Percentiles rank a stretch among this genome's conserved stretches.
These are phyloP conservation scores for Nomada ruficornis DNA, from an alignment of 2,888 invertebrate genomes.

Conservation along the genomic window DNA sequence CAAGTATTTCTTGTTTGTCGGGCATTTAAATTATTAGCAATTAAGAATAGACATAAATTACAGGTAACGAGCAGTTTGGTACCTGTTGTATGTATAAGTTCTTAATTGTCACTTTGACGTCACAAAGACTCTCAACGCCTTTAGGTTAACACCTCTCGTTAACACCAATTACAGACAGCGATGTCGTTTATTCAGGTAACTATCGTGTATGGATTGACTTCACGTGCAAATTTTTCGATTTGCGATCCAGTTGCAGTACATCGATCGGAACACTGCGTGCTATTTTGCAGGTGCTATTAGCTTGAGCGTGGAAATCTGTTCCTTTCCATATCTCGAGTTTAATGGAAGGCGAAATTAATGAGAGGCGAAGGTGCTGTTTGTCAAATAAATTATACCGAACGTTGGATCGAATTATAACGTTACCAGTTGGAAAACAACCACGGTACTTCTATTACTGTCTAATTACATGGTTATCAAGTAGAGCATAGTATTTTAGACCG, in stretches of 20 bases:
- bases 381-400: slow-evolving; percentile 25
- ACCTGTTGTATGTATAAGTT: neutral
- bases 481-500: neutral
- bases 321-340: neutral
- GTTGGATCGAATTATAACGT: neutral
- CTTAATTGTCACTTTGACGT: neutral
- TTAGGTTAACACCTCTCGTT: neutral
- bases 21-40: neutral
- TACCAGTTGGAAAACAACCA: neutral
- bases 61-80: neutral
- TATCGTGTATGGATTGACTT: neutral
- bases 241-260: neutral
- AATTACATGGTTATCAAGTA: neutral
- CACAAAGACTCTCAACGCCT: neutral
- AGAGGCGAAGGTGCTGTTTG: slow-evolving; percentile 17
- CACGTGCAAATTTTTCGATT: slow-evolving; percentile 10
- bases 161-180: neutral
- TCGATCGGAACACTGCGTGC: neutral
- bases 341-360: slow-evolving; percentile 2
- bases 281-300: slow-evolving; percentile 8
- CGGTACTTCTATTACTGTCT: neutral
- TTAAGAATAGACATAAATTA: neutral
- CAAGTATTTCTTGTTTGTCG: neutral
- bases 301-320: neutral
- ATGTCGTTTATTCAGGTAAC: slow-evolving; percentile 2